Base-by-base conservation (phyloP, 2,888 invertebrate species). In the Melolontha melolontha region DNA sequence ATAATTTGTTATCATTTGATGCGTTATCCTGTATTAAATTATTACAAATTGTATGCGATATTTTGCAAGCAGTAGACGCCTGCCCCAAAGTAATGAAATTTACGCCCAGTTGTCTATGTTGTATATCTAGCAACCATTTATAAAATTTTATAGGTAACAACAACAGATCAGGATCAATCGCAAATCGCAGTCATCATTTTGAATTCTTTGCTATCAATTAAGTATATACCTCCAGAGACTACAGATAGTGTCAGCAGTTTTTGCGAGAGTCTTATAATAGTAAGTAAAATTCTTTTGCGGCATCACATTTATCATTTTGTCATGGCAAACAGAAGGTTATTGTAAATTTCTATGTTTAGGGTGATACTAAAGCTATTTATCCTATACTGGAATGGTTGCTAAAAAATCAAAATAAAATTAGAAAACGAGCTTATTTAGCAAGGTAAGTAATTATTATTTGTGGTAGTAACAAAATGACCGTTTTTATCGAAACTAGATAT, bases 1-100 rank as follows among this genome's bases (percentile, higher is more conserved):
- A 91, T 77, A 95, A 94, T 78, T 83, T 95, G 70, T 93, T 96
- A 77, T 92, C 92, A 74, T 95, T 96, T 82, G 95, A 95, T 84
- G 89, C 93, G 5, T 83, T 95, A 68, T 89, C 89, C 70, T 88
- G 91, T 51, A 90, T 91, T 71, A 90, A 92, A 77, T 84, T 95
- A 67, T 82, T 96, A 16, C 95, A 94, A 85, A 85, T 93, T 71
- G 83, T 94, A 17, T 89, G 89, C 74, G 92, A 94, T 85, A 87
- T 93, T n/a, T 84, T 95, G 50, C 87, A 87, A n/a, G 85, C 87
- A 76, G 88, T 92, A 75, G 91, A 91, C 78, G 87, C 89, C 57
- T 88, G 88, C 75, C 87, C 90, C 74, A 90, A 89, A 82, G 86
- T 87, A 82, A 77, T 57, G 44, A 39, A 22, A 57, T 16, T 12